Conservation (phyloP, 2,797 vertebrate genomes). For the Centropyge bicolor region DNA sequence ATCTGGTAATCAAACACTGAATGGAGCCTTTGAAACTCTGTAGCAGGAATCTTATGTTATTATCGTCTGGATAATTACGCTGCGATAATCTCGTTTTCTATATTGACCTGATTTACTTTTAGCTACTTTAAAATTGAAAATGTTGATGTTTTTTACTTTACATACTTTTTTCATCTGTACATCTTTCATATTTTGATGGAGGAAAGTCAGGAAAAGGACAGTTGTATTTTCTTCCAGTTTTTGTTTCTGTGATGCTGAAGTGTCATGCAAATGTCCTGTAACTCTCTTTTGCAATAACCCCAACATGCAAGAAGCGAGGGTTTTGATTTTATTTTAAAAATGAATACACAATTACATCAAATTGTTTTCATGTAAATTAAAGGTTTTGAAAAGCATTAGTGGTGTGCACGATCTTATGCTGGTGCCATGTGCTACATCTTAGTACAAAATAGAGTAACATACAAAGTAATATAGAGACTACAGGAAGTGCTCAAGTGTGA, state of each 20-base stretch:
- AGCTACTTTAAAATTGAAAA: background rate
- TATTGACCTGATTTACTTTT: background rate
- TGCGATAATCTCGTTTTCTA: background rate
- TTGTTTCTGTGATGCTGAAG: background rate
- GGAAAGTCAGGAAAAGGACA: background rate
- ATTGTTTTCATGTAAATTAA: conserved; percentile 62
- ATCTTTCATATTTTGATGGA: background rate
- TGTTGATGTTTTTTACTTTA: background rate
- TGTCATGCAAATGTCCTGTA: background rate
- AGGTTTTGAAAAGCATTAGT: conserved; percentile 47
- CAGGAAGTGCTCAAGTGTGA: conserved; percentile 19
- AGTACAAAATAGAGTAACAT: conserved; percentile 48
- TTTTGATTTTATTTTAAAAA: conserved; percentile 80
- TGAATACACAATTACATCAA: conserved; percentile 54
- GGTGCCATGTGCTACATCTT: conserved; percentile 41
- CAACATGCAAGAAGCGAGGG: conserved; percentile 27
- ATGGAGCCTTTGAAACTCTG: background rate
- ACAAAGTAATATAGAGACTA: conserved; percentile 24
- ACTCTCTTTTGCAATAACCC: conserved; percentile 9
- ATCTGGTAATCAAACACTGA: conserved; percentile 92
- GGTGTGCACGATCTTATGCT: conserved; percentile 27
- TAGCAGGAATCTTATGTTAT: no score
- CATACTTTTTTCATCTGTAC: background rate
- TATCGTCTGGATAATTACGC: background rate
- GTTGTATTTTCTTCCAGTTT: background rate